Evolutionary conservation across 2,888 invertebrate species (phyloP).

Genomic region (Julus scanicus): DNA sequence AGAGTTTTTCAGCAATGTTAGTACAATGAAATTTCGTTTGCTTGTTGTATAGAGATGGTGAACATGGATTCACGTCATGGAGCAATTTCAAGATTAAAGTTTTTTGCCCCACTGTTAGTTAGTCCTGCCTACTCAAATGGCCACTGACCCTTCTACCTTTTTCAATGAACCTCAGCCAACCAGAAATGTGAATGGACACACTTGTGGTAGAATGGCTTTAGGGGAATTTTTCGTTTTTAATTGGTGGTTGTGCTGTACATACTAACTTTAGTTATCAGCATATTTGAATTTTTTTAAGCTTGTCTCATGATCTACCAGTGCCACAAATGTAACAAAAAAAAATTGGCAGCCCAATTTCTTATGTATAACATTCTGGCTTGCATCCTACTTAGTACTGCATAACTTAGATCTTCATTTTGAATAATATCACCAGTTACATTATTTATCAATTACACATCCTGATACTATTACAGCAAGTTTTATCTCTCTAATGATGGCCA

Average conservation of each 20-base stretch:
- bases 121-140: constrained; percentile 27
- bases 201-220: constrained; percentile 1
- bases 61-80: not conserved
- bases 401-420: too few species aligned
- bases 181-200: constrained; percentile 4
- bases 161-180: constrained; percentile 27
- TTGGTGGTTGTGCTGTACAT: constrained; percentile 12
- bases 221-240: constrained; percentile 1
- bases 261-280: not conserved
- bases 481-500: too few species aligned
- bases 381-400: too few species aligned
- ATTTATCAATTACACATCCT: not conserved
- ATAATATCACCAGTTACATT: not conserved
- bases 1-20: not conserved
- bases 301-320: not conserved
- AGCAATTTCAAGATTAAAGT: not conserved
- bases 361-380: too few species aligned
- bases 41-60: not conserved
- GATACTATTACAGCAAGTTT: not conserved
- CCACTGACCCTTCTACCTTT: constrained; percentile 3
- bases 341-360: too few species aligned
- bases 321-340: not conserved
- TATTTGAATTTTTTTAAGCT: not conserved
- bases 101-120: not conserved
- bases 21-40: not conserved